Base-by-base conservation (phyloP, 2,113 vertebrate species). In the Orthochromis indermauri region DNA sequence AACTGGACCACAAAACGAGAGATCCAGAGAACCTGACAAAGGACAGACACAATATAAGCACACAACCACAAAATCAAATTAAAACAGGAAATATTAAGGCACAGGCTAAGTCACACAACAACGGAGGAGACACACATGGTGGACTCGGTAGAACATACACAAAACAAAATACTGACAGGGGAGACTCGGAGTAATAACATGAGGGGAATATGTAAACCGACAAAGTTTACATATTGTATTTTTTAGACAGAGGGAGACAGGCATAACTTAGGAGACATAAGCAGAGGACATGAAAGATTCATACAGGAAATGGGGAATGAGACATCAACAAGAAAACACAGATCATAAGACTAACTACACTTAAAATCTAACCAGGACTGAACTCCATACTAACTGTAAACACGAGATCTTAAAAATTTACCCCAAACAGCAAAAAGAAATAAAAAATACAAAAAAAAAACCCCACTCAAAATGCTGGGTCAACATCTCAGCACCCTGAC, bases 261-360 rank as follows among this genome's bases (percentile, higher is more conserved):
- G 10, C n/a, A 7, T 24, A 54, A 54, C 10, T 24, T 54, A 54
- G 10, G 51, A 53, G 51, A 54, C 51, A 54, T 0, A 54, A 12
- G 51, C 51, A 3, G 53, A 55, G 53, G 21, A 53, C 19, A 53
- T n/a, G 49, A 53, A 10, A n/a, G 19, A 53, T n/a, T 53, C 49
- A 53, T 53, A 10, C 49, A 10, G 0, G 10, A 42, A 42, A 47
- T 7, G 4, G 45, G 45, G 14, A 47, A 47, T 4, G 7, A 16
- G 4, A 16, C 14, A 47, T 47, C 45, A 47, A 47, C 45, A 47
- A 47, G 53, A 55, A 55, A 55, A 55, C 11, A 55, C 11, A 21
- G n/a, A 54, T 54, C 51, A 24, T 55, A 55, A 24, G 21, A 55
- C 11, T 55, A 55, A 55, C 21, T 55, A 4, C 53, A 55, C 53